These are phyloP conservation scores for Margaritifera margaritifera DNA, from an alignment of 2,888 invertebrate genomes.

Conservation along the genomic window DNA sequence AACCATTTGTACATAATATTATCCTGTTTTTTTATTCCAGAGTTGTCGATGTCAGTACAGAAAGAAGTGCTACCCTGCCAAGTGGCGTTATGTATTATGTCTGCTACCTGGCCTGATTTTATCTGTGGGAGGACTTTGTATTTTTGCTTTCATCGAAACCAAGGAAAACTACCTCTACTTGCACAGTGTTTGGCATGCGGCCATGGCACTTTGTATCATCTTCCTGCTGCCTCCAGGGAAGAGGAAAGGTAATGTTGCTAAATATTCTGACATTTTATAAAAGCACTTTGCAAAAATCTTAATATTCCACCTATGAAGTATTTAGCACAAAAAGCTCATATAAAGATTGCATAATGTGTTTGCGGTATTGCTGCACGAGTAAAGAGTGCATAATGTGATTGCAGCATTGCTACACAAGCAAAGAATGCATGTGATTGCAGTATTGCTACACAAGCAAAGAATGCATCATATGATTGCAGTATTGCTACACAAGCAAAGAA, in stretches of 20 bases:
- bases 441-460: too few relatives aligned
- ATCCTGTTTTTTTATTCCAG: constrained; percentile 39
- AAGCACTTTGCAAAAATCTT: too few relatives aligned
- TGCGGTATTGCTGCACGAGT: too few relatives aligned
- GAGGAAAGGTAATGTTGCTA: constrained; percentile 11
- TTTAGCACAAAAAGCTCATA: not conserved
- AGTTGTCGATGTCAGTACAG: constrained; percentile 77
- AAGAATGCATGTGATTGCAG: too few relatives aligned
- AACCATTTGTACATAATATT: too few relatives aligned
- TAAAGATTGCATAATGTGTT: not conserved
- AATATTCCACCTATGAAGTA: not conserved
- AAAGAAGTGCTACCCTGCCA: constrained; percentile 79
- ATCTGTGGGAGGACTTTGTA: constrained; percentile 83
- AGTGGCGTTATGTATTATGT: constrained; percentile 77
- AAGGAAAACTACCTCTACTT: constrained; percentile 89
- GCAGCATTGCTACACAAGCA: too few relatives aligned
- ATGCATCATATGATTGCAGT: too few relatives aligned
- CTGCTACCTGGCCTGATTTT: constrained; percentile 79
- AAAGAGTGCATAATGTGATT: too few relatives aligned
- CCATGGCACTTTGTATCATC: constrained; percentile 84
- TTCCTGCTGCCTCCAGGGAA: constrained; percentile 80
- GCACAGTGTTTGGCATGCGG: constrained; percentile 85
- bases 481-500: too few relatives aligned
- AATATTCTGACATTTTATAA: not conserved
- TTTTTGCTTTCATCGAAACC: constrained; percentile 88